Evolutionary conservation across 2,113 vertebrate genomes (phyloP).

Genomic region (Pseudopipra pipra): DNA sequence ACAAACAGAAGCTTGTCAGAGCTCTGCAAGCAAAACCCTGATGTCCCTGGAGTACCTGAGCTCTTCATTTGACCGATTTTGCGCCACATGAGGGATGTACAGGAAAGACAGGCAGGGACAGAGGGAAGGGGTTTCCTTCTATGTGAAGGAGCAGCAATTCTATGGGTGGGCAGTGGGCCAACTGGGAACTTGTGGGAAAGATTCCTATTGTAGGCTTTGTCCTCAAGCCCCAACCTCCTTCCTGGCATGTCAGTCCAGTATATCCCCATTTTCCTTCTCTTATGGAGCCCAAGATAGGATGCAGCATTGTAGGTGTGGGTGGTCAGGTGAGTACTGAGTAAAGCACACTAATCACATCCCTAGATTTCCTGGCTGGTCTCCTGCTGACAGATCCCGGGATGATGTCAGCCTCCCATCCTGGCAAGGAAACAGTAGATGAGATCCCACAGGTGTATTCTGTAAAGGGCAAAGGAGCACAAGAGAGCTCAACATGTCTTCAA

Average conservation of each 20-base stretch:
- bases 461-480: no score
- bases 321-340: not conserved
- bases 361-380: not conserved
- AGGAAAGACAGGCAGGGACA: not conserved
- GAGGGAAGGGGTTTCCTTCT: not conserved
- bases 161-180: not conserved
- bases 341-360: not conserved
- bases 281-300: not conserved
- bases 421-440: no score
- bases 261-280: not conserved
- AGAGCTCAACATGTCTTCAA: no score
- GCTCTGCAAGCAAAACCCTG: not conserved
- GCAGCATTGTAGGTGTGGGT: not conserved
- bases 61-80: not conserved
- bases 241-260: not conserved
- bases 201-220: not conserved
- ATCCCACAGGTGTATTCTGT: no score
- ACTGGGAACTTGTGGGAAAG: not conserved
- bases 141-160: not conserved
- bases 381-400: not conserved
- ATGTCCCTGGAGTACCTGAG: not conserved
- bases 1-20: not conserved
- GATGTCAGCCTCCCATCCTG: not conserved
- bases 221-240: not conserved
- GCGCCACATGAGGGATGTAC: not conserved